phyloP scores from a whole-genome alignment of 2,888 invertebrate species.

The Acronicta aceris region DNA sequence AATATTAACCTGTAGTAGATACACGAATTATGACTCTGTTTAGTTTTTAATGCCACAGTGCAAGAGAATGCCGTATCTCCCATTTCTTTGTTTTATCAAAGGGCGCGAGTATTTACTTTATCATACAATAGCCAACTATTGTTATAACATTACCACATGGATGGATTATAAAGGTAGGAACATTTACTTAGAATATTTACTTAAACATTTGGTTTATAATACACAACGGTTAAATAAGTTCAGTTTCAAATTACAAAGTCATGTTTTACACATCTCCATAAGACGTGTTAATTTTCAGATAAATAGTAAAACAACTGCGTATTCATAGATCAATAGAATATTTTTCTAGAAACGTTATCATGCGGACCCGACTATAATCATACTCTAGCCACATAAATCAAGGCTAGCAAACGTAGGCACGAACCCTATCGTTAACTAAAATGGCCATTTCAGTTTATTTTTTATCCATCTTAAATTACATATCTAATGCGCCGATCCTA shows the following conservation, averaged over 20 bases:
- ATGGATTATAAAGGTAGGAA: not conserved
- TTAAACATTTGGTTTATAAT: not conserved
- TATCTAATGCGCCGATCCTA: too few species aligned
- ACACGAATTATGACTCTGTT: too few species aligned
- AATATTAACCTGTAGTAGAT: too few species aligned
- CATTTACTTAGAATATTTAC: not conserved
- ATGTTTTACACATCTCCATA: conserved; percentile 33
- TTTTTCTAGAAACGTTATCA: conserved; percentile 32
- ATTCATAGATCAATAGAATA: conserved; percentile 14
- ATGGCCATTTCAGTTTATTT: too few species aligned
- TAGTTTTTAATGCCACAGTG: too few species aligned
- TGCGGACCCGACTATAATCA: conserved; percentile 12
- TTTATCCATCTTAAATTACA: not conserved
- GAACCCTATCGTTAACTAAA: too few species aligned
- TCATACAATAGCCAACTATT: not conserved
- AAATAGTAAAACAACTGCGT: conserved; percentile 7
- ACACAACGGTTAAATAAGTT: conserved; percentile 15
- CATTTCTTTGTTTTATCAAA: too few species aligned
- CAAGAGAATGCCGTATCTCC: too few species aligned
- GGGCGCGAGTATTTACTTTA: not conserved
- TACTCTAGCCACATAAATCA: conserved; percentile 1
- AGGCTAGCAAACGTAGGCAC: not conserved
- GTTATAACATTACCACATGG: not conserved
- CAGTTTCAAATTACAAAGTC: conserved; percentile 32
- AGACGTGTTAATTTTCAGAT: conserved; percentile 24